These are phyloP conservation scores for Alces alces DNA, from an alignment of 2,113 vertebrate genomes.

Conservation along the genomic window DNA sequence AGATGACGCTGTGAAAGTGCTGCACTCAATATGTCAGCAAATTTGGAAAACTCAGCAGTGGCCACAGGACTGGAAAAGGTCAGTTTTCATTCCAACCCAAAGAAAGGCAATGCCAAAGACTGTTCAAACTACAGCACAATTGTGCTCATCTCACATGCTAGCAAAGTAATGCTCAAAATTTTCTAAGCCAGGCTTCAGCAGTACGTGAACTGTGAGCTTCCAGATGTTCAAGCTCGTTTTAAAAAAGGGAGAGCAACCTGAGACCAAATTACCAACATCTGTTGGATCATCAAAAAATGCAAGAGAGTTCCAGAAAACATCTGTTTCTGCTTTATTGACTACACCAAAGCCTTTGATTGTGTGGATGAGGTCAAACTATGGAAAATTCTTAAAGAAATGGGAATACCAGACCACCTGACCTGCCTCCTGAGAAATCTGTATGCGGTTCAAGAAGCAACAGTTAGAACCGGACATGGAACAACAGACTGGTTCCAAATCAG, in stretches of 20 bases:
- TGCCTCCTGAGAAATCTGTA: too few species aligned
- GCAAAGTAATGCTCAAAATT: neutral
- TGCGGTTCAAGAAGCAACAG: too few species aligned
- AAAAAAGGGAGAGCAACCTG: neutral
- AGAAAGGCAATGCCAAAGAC: neutral
- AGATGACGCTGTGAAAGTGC: neutral
- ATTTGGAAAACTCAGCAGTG: neutral
- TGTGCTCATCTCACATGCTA: neutral
- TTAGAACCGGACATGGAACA: too few species aligned
- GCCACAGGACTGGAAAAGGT: neutral
- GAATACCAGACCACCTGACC: neutral
- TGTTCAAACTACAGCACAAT: neutral
- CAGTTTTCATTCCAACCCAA: neutral
- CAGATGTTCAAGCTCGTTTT: neutral
- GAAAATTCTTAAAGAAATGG: neutral
- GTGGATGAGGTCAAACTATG: neutral
- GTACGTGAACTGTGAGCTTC: fast-evolving
- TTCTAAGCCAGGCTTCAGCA: neutral
- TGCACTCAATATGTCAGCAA: neutral
- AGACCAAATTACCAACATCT: neutral
- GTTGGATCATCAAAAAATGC: too few species aligned
- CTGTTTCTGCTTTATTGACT: neutral
- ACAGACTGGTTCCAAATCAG: too few species aligned
- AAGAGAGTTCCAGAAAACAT: neutral
- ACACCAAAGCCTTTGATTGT: neutral